phyloP scores from a whole-genome alignment of 2,888 invertebrate genomes.

The Xestia rhomboidea region DNA sequence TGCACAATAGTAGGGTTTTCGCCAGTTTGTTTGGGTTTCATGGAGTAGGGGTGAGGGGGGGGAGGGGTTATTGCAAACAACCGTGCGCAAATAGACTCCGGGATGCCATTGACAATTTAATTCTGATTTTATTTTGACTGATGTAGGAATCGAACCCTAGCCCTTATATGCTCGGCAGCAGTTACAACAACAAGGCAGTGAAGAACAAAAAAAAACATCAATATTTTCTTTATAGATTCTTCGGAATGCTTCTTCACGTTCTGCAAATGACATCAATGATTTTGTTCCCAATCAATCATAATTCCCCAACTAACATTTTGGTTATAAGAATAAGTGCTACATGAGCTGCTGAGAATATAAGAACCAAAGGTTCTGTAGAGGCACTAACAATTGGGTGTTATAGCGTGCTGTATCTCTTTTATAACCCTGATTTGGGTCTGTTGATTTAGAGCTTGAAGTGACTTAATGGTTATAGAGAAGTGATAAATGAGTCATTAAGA shows the following conservation, averaged over 20 bases:
- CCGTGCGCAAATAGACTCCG: not conserved
- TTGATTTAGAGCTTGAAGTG: too few relatives aligned
- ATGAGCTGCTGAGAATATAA: too few relatives aligned
- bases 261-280: constrained; percentile 8
- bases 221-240: not conserved
- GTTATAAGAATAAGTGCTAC: too few relatives aligned
- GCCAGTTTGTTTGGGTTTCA: not conserved
- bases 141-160: not conserved
- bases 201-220: not conserved
- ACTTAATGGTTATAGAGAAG: too few relatives aligned
- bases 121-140: not conserved
- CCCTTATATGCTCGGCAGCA: not conserved
- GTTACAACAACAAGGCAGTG: not conserved
- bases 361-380: too few relatives aligned
- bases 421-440: too few relatives aligned
- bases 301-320: too few relatives aligned
- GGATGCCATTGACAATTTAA: not conserved
- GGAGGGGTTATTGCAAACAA: not conserved
- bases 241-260: not conserved
- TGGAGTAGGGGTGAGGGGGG: not conserved
- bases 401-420: too few relatives aligned
- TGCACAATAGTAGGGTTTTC: not conserved
- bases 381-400: too few relatives aligned
- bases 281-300: constrained; percentile 13
- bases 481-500: too few relatives aligned